Base-by-base conservation (phyloP, 2,113 vertebrate species). In the Hypocryptadius cinnamomeus region DNA sequence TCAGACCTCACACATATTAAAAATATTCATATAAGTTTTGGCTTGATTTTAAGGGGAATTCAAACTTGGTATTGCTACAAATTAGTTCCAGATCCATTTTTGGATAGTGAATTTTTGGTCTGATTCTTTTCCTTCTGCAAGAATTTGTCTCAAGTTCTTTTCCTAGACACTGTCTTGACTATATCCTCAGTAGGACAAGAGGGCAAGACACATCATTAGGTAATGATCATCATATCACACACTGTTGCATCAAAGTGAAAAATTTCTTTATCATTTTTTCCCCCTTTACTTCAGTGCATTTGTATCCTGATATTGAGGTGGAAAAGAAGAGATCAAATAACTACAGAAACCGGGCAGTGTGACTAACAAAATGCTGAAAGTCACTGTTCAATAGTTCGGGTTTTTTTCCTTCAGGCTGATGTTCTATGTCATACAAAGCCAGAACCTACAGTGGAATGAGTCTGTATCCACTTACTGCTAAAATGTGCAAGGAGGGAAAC, bases 111-210 rank as follows among this genome's bases (percentile, higher is more conserved):
- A 18, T 33, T 89, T 80, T 78, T 78, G 30, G 23, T 78, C 20
- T 50, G 16, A 56, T 81, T 71, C 20, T 81, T 71, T 86, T 84
- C 31, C n/a, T 87, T 87, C 44, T 90, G 45, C 33, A 87, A 85
- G 13, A n/a, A 28, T 48, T 54, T 82, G 13, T 42, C 20, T 60
- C 15, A 25, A 78, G 39, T 63, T 74, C 11, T 70, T 91, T 54
- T 79, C 9, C 28, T 61, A 87, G 25, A 81, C 87, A 45, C 51
- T 78, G n/a, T 56, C 50, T 72, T 57, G 8, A 65, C 60, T 57
- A 30, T 44, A n/a, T 63, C 15, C 44, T 72, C 13, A 28, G 23
- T 48, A 33, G 30, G 50, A 85, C 20, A 65, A 61, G 25, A 54
- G 4, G 57, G 47, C n/a, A 53, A 42, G 47, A 56, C 19, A 56